These are phyloP conservation scores for Ochotona curzoniae DNA, from an alignment of 2,113 vertebrate species.

Conservation along the genomic window DNA sequence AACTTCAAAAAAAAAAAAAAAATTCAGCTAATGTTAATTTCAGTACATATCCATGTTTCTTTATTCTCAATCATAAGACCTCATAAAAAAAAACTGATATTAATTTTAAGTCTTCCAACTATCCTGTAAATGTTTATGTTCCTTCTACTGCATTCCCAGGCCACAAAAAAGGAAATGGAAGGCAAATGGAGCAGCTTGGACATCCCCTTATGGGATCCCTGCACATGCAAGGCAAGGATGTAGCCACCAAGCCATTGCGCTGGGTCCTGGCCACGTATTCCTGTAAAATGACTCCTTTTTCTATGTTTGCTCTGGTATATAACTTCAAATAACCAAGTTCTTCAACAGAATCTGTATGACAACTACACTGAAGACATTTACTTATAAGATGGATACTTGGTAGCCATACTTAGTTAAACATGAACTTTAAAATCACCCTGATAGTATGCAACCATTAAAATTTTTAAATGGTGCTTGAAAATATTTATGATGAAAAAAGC, in stretches of 20 bases:
- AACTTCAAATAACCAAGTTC: constrained; percentile 26
- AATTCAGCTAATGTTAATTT: constrained; percentile 31
- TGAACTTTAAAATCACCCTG: constrained; percentile 29
- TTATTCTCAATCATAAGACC: constrained; percentile 6
- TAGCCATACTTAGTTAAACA: constrained; percentile 16
- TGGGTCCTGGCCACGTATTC: not conserved
- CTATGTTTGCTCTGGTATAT: not conserved
- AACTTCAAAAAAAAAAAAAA: not conserved
- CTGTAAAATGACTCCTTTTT: not conserved
- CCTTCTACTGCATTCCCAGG: too few relatives aligned
- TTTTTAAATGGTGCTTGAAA: not conserved
- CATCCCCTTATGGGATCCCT: too few relatives aligned
- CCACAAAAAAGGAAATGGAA: too few relatives aligned
- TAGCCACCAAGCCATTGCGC: too few relatives aligned
- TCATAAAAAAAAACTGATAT: not conserved
- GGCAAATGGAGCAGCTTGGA: too few relatives aligned
- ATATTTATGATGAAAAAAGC: constrained; percentile 1
- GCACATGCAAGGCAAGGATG: too few relatives aligned
- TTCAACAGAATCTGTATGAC: not conserved
- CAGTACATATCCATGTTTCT: not conserved
- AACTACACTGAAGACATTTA: not conserved
- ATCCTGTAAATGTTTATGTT: not conserved
- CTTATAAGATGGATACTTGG: not conserved
- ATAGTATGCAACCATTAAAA: not conserved
- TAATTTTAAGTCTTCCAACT: constrained; percentile 13